Conservation (phyloP, 2,888 invertebrate genomes). For the Eretmocerus hayati region DNA sequence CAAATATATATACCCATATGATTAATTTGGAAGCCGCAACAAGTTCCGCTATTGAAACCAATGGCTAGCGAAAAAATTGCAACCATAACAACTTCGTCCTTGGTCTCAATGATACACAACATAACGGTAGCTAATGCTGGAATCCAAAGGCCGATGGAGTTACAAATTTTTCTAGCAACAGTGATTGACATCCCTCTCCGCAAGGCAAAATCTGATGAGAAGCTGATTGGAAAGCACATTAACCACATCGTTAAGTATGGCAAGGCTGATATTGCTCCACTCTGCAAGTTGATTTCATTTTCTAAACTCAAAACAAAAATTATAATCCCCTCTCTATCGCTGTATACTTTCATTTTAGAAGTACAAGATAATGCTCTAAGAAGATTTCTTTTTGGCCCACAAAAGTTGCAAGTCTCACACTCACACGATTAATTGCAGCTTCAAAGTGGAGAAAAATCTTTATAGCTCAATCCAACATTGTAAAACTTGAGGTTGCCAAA, state of each 20-base stretch:
- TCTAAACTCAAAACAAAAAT: too few relatives aligned
- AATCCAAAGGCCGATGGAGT: constrained; percentile 52
- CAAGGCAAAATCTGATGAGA: constrained; percentile 47
- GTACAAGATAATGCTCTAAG: too few relatives aligned
- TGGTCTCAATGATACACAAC: constrained; percentile 32
- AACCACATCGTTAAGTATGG: constrained; percentile 54
- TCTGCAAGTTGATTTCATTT: too few relatives aligned
- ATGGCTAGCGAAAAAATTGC: constrained; percentile 39
- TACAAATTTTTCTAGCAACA: constrained; percentile 43
- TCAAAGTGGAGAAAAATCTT: too few relatives aligned
- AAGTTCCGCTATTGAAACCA: constrained; percentile 38
- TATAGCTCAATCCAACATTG: too few relatives aligned
- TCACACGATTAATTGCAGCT: too few relatives aligned
- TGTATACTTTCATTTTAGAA: too few relatives aligned
- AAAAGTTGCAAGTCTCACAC: too few relatives aligned
- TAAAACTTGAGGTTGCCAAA: too few relatives aligned
- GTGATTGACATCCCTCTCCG: constrained; percentile 33
- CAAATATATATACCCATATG: too few relatives aligned
- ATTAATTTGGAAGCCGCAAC: constrained; percentile 47
- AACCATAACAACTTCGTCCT: constrained; percentile 15
- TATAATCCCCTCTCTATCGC: too few relatives aligned
- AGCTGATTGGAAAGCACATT: constrained; percentile 49
- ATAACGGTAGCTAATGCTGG: constrained; percentile 46
- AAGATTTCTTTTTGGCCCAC: too few relatives aligned
- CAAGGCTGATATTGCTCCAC: constrained; percentile 50